Conservation (phyloP, 2,888 invertebrate genomes). For the Prionchulus punctatus region DNA sequence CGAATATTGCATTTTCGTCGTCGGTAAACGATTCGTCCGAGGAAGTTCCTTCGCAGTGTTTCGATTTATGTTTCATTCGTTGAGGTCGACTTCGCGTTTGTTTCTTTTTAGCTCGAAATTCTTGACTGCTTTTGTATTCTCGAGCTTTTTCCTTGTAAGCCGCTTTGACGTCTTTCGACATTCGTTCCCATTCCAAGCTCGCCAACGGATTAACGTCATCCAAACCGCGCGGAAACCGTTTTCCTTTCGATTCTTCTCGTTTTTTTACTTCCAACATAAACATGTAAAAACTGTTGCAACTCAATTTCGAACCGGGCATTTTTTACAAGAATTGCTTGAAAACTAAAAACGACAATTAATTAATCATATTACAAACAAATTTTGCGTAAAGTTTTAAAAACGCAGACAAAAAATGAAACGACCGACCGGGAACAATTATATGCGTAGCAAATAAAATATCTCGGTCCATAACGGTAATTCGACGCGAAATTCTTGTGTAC, state of each 20-base stretch:
- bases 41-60: neutral
- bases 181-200: neutral
- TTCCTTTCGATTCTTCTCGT: neutral
- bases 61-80: neutral
- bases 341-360: too few relatives aligned
- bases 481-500: too few relatives aligned
- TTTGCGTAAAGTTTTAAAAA: too few relatives aligned
- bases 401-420: too few relatives aligned
- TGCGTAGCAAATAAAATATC: too few relatives aligned
- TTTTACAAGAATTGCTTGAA: too few relatives aligned
- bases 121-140: constrained; percentile 1
- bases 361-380: too few relatives aligned
- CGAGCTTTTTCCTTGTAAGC: neutral
- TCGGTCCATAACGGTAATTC: too few relatives aligned
- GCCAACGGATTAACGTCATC: too few relatives aligned
- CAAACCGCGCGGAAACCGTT: neutral
- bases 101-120: neutral
- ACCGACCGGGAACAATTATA: too few relatives aligned
- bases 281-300: constrained; percentile 4
- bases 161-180: neutral
- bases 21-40: neutral
- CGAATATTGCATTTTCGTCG: too few relatives aligned
- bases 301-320: neutral
- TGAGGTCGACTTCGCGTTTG: neutral
- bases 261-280: neutral